Conservation (phyloP, 1,140 invertebrate genomes). For the Brachionus rubens region DNA sequence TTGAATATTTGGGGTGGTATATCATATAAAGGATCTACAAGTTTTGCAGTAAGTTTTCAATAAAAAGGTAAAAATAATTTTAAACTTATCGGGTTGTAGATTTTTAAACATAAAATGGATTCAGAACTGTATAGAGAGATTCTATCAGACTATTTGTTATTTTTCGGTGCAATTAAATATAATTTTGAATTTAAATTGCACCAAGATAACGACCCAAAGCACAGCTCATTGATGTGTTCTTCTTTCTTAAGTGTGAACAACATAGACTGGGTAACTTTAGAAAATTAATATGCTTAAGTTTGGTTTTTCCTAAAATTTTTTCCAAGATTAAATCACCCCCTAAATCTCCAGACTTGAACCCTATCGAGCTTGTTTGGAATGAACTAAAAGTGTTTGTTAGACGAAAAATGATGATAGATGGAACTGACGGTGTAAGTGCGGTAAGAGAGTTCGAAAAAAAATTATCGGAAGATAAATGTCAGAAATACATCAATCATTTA, state of each 20-base stretch:
- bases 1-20: no score
- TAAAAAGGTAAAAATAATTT: no score
- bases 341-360: not conserved
- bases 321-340: not conserved
- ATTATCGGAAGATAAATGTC: no score
- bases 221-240: not conserved
- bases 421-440: no score
- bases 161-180: not conserved
- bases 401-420: no score
- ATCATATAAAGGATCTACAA: no score
- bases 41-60: no score
- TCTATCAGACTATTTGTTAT: not conserved
- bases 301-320: not conserved
- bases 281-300: not conserved
- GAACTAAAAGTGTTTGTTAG: no score
- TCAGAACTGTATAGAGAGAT: not conserved
- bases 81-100: no score
- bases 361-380: no score
- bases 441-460: no score
- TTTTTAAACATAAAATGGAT: not conserved
- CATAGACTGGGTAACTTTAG: not conserved
- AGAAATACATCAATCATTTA: no score
- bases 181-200: not conserved
- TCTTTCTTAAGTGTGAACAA: not conserved
- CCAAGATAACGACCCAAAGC: not conserved